Percentiles rank a stretch among this genome's conserved stretches.
Conservation (phyloP, 2,113 vertebrate genomes). For the Megatriorchis doriae region DNA sequence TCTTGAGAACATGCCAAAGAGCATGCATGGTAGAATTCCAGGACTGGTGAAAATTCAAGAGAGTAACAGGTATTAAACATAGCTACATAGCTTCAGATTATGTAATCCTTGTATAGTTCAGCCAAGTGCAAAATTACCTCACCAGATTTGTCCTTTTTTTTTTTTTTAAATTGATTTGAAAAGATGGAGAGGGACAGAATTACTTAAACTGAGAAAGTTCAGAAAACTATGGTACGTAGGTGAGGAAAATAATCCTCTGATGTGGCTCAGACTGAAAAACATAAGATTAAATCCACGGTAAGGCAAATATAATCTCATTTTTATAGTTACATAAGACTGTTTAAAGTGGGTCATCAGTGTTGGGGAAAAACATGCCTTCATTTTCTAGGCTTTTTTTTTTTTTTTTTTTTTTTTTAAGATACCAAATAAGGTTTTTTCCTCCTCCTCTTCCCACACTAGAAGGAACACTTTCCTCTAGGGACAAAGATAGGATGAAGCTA, state of each 20-base stretch:
- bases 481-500: not conserved
- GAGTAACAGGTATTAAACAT: not conserved
- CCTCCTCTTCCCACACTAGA: not conserved
- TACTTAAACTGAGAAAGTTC: not conserved
- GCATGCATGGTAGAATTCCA: not conserved
- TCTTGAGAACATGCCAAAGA: not conserved
- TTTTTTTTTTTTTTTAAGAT: not conserved
- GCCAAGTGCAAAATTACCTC: not conserved
- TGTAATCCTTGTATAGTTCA: not conserved
- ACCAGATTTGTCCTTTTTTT: not conserved
- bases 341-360: constrained; percentile 16
- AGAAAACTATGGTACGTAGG: not conserved
- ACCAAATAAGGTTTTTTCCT: not conserved
- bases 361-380: not conserved
- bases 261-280: not conserved
- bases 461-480: not conserved
- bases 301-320: constrained; percentile 20
- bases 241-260: not conserved
- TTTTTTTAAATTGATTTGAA: not conserved
- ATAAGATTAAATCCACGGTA: not conserved
- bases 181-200: not conserved
- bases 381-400: not conserved
- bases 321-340: not conserved
- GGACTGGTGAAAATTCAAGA: not conserved
- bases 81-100: not conserved